Base-by-base conservation (phyloP, 2,113 vertebrate species). In the Xiphias gladius region DNA sequence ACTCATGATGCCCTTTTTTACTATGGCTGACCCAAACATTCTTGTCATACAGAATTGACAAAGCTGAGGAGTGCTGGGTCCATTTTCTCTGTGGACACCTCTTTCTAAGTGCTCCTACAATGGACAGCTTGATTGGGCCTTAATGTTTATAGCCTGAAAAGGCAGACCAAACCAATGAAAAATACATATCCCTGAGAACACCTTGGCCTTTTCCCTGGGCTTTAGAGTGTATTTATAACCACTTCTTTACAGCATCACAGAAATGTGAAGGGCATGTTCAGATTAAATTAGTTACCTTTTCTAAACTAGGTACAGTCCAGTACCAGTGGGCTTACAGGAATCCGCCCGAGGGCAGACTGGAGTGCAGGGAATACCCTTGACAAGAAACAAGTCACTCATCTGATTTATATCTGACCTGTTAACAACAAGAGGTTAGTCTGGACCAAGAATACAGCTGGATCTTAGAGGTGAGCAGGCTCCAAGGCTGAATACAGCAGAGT, bases 161-260 rank as follows among this genome's bases (percentile, higher is more conserved):
- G 86, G 63, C 61, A 73, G 76, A 84, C 77, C 50, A 58, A 77
- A 35, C 59, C 76, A 32, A 91, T 92, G 85, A 94, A 94, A 94
- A 92, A 94, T 93, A 86, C 80, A 92, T 91, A 89, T 80, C 82
- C 50, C 70, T 91, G 76, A 86, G 91, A 90, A 92, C 87, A 93
- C 91, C 90, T 91, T 83, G 48, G 66, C 83, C 73, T 76, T 81
- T 85, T 88, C 35, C 73, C 81, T 32, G 17, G 35, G 76, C 88
- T 90, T 89, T 70, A 75, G 26, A 55, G 72, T 83, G 74, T 92
- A 94, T 93, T 93, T 93, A 94, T 90, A 91, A 84, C 83, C 73
- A 30, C 59, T 41, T 76, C 59, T 86, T 82, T 73, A 82, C 74
- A 93, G 83, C 64, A 17, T 22, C n/a, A 46, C 76, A 73, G 86